Evolutionary conservation across 2,888 invertebrate genomes (phyloP).

Genomic region (Clivina fossor): DNA sequence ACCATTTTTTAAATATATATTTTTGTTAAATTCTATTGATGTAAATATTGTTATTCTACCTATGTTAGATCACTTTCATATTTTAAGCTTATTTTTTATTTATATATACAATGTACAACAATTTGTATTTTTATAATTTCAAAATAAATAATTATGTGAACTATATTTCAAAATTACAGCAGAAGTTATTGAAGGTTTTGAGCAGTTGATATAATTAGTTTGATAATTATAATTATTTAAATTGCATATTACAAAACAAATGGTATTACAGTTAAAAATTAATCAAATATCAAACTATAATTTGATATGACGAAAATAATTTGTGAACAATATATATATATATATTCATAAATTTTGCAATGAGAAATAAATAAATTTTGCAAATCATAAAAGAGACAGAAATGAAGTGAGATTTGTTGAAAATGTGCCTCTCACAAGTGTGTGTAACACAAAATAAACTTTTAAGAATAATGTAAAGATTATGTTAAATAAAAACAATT

Average conservation of each 20-base stretch:
- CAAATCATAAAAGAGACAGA: not conserved
- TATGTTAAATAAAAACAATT: conserved; percentile 24
- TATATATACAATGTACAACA: not conserved
- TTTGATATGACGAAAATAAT: no score
- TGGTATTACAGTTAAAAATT: no score
- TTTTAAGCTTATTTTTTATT: not conserved
- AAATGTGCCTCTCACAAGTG: conserved; percentile 30
- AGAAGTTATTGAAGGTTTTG: no score
- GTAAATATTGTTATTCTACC: no score
- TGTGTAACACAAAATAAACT: conserved; percentile 30
- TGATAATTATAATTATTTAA: not conserved
- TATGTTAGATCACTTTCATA: no score
- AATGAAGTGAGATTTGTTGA: conserved; percentile 30
- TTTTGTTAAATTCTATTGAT: no score
- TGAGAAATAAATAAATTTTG: not conserved
- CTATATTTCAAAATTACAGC: not conserved
- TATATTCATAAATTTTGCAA: no score
- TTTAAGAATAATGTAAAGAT: conserved; percentile 27
- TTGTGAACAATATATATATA: no score
- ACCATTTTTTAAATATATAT: no score
- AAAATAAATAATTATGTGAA: not conserved
- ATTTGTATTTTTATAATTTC: not conserved
- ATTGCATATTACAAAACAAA: not conserved
- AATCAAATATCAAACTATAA: no score
- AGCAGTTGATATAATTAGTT: no score